Percentiles rank a stretch among this genome's conserved stretches.
phyloP scores from a whole-genome alignment of 2,797 vertebrate genomes.

The Nyctalus aviator region DNA sequence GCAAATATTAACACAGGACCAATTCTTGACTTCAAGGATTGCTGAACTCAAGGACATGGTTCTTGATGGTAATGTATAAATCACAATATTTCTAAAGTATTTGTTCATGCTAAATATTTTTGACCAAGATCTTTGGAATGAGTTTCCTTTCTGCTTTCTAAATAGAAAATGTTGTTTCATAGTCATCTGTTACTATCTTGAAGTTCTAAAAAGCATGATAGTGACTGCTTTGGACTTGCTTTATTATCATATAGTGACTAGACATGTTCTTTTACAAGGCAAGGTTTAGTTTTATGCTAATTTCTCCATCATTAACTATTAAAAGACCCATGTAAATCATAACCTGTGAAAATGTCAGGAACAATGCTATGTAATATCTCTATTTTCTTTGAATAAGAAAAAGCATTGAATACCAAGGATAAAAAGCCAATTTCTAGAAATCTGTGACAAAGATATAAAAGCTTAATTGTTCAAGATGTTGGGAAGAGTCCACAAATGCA shows the following conservation, averaged over 20 bases:
- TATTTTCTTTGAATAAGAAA: constrained; percentile 26
- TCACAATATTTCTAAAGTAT: constrained; percentile 33
- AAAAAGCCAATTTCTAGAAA: constrained; percentile 14
- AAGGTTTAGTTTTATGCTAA: background rate
- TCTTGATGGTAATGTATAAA: constrained; percentile 29
- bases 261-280: background rate
- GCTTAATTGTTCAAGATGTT: background rate
- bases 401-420: background rate
- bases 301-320: constrained; percentile 39
- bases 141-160: constrained; percentile 35
- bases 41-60: background rate
- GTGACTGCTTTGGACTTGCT: background rate
- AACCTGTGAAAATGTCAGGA: constrained; percentile 16
- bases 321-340: background rate
- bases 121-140: background rate
- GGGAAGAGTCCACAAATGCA: background rate
- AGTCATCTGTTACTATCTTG: background rate
- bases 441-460: background rate
- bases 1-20: constrained; percentile 27
- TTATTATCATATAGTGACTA: background rate
- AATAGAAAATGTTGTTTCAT: background rate
- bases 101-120: constrained; percentile 52
- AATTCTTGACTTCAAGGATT: constrained; percentile 17
- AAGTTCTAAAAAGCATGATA: background rate
- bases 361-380: background rate